These are phyloP conservation scores for Bergia sp. DNA, from an alignment of 92 coral and sea anemone species.

Conservation along the genomic window DNA sequence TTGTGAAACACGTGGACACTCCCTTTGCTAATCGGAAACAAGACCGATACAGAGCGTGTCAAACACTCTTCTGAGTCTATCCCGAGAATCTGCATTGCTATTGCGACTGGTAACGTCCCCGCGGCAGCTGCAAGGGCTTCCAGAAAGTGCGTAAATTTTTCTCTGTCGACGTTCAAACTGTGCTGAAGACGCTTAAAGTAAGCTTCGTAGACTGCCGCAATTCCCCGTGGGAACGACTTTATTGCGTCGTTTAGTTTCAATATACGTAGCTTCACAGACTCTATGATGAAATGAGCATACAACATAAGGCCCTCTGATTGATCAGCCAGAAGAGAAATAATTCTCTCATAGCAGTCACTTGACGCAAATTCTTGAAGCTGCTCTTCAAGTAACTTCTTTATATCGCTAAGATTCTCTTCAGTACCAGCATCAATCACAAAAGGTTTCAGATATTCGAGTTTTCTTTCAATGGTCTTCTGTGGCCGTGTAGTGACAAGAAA, in stretches of 20 bases:
- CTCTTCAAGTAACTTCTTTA: constrained; percentile 52
- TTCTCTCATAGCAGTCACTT: constrained; percentile 13
- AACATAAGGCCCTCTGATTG: constrained; percentile 80
- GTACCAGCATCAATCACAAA: constrained; percentile 46
- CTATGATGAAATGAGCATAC: constrained; percentile 62
- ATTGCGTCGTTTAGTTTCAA: constrained; percentile 11
- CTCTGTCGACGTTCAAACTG: constrained; percentile 34
- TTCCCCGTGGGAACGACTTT: constrained; percentile 59
- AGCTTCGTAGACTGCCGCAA: constrained; percentile 61
- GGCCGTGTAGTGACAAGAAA: constrained; percentile 70
- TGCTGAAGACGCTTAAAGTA: constrained; percentile 59
- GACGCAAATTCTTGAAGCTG: constrained; percentile 31
- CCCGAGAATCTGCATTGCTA: constrained; percentile 53
- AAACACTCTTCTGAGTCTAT: constrained; percentile 4
- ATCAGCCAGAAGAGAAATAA: constrained; percentile 36
- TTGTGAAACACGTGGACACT: constrained; percentile 67
- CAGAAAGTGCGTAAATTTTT: constrained; percentile 50
- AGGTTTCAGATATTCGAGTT: constrained; percentile 44
- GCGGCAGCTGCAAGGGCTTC: constrained; percentile 69
- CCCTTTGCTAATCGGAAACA: constrained; percentile 59
- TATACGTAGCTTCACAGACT: constrained; percentile 36
- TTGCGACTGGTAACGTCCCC: constrained; percentile 56
- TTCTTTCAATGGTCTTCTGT: constrained; percentile 40
- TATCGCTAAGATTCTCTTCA: constrained; percentile 58
- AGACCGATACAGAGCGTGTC: constrained; percentile 50